Conservation (phyloP, 2,797 vertebrate species). For the Rhinoraja longicauda region DNA sequence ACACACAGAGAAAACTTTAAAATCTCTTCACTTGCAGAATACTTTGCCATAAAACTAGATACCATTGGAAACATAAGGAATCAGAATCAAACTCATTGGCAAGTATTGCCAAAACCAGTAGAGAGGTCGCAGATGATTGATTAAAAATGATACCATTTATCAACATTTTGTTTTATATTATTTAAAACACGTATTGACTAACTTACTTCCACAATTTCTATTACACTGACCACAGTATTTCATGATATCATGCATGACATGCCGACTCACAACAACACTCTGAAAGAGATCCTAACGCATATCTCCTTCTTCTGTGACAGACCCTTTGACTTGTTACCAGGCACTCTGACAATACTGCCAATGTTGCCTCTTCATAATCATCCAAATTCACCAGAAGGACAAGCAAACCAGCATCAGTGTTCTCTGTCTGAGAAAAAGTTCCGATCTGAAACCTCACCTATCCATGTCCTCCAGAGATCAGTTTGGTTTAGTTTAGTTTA, state of each 20-base stretch:
- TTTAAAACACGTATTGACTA: background rate
- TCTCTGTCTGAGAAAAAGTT: too few relatives aligned
- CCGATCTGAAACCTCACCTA: too few relatives aligned
- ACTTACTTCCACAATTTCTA: background rate
- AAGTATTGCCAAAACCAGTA: background rate
- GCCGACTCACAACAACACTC: background rate
- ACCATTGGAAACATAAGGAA: background rate
- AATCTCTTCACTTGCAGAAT: background rate
- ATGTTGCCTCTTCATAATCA: too few relatives aligned
- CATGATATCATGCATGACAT: background rate
- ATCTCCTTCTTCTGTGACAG: too few relatives aligned
- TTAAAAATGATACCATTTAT: background rate
- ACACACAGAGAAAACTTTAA: background rate
- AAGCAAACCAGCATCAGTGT: too few relatives aligned
- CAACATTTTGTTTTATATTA: background rate
- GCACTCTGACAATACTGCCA: too few relatives aligned
- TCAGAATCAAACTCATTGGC: background rate
- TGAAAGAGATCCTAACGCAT: background rate
- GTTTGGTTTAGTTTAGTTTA: too few relatives aligned
- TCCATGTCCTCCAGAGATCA: too few relatives aligned
- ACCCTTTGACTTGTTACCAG: too few relatives aligned
- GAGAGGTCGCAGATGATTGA: background rate
- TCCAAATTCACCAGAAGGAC: too few relatives aligned
- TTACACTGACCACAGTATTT: background rate
- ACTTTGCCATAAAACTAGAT: background rate